Evolutionary conservation across 2,113 vertebrate species (phyloP).

Genomic region (Vicugna pacos): DNA sequence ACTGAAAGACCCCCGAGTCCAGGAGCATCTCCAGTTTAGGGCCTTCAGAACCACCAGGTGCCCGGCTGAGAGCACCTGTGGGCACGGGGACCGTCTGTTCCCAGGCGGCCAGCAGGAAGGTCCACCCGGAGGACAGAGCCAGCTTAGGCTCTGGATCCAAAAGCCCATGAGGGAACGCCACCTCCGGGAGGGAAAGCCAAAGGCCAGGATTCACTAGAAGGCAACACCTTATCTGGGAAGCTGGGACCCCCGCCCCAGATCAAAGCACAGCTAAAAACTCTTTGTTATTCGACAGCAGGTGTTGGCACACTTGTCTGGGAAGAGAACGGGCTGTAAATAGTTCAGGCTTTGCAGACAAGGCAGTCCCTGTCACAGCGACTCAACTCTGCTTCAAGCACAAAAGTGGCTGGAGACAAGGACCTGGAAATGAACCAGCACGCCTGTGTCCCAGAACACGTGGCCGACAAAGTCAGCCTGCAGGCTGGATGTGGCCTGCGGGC

Average conservation of each 20-base stretch:
- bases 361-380: background rate
- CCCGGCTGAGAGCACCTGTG: no score
- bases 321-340: background rate
- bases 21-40: background rate
- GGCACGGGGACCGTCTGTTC: fast-evolving
- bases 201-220: background rate
- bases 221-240: background rate
- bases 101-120: background rate
- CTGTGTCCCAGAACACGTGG: background rate
- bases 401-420: background rate
- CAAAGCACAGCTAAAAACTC: background rate
- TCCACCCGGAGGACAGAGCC: no score
- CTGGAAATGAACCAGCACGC: background rate
- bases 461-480: background rate
- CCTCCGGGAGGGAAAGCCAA: no score
- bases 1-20: background rate
- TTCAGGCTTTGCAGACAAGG: background rate
- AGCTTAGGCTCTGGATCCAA: background rate
- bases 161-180: background rate
- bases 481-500: fast-evolving
- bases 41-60: background rate
- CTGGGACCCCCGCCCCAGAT: no score
- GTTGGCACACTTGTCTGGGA: background rate
- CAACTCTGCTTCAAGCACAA: background rate
- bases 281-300: no score